phyloP scores from a whole-genome alignment of 2,113 vertebrate genomes.

The Tachysurus fulvidraco region DNA sequence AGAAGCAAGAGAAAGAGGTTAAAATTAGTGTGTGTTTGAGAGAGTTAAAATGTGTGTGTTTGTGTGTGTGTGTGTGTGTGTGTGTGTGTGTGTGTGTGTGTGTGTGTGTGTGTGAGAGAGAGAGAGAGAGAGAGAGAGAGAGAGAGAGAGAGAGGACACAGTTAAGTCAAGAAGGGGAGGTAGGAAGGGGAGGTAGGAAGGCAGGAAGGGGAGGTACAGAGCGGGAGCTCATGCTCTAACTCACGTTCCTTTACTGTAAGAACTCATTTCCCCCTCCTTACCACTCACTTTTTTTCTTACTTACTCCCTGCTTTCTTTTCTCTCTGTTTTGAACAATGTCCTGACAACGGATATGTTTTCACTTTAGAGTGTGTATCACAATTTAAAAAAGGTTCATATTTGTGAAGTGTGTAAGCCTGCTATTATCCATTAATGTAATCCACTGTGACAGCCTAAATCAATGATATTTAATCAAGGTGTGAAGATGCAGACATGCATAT shows the following conservation, averaged over 20 bases:
- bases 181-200: conserved; percentile 53
- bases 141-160: conserved; percentile 53
- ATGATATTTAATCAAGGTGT: neutral
- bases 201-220: conserved; percentile 57
- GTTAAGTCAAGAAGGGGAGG: neutral
- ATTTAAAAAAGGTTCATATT: conserved; percentile 4
- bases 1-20: conserved; percentile 16
- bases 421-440: conserved; percentile 7
- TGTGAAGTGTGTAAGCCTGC: neutral
- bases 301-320: conserved; percentile 34
- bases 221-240: conserved; percentile 56
- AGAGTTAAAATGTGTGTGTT: conserved; percentile 21
- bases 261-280: conserved; percentile 56
- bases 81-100: conserved; percentile 38
- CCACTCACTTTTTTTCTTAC: conserved; percentile 48
- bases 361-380: conserved; percentile 15
- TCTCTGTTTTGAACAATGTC: conserved; percentile 42
- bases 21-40: conserved; percentile 36
- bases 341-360: conserved; percentile 40
- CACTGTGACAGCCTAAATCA: neutral
- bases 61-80: conserved; percentile 42
- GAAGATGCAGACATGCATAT: neutral
- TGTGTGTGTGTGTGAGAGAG: conserved; percentile 45
- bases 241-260: conserved; percentile 59
- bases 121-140: conserved; percentile 43